Evolutionary conservation across 1,140 invertebrate genomes (phyloP).

Genomic region (Steinernema khuongi): DNA sequence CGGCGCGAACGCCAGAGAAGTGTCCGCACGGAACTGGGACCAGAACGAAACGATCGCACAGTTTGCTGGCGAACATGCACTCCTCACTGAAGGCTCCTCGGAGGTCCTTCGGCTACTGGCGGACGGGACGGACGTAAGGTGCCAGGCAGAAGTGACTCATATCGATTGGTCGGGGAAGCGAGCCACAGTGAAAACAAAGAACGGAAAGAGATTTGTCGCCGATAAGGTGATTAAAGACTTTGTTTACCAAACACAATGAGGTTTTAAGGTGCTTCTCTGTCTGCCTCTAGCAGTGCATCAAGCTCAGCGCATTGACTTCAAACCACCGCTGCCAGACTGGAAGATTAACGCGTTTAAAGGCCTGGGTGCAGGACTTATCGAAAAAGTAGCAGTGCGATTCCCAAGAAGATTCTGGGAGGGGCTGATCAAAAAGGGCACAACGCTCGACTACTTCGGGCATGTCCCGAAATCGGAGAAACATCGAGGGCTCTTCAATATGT

Average conservation of each 20-base stretch:
- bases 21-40: slow-evolving; percentile 61
- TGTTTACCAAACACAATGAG: slow-evolving; percentile 13
- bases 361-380: slow-evolving; percentile 61
- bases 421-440: slow-evolving; percentile 46
- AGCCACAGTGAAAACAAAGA: slow-evolving; percentile 45
- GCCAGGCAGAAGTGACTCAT: slow-evolving; percentile 46
- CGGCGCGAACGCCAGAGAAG: slow-evolving; percentile 54
- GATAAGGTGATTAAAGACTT: slow-evolving; percentile 28
- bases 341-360: slow-evolving; percentile 59
- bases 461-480: slow-evolving; percentile 49
- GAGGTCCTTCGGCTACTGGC: slow-evolving; percentile 47
- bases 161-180: slow-evolving; percentile 56
- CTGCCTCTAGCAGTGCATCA: slow-evolving; percentile 59
- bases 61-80: slow-evolving; percentile 59
- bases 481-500: slow-evolving; percentile 61
- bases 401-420: slow-evolving; percentile 60
- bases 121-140: slow-evolving; percentile 57
- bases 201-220: slow-evolving; percentile 37
- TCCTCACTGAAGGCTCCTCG: slow-evolving; percentile 46
- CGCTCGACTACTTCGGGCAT: slow-evolving; percentile 60
- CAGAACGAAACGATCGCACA: slow-evolving; percentile 61
- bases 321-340: slow-evolving; percentile 59
- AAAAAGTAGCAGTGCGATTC: slow-evolving; percentile 62
- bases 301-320: slow-evolving; percentile 57
- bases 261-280: slow-evolving; percentile 42